Evolutionary conservation across 2,888 invertebrate species (phyloP).

Genomic region (Cyrtodaria siliqua): DNA sequence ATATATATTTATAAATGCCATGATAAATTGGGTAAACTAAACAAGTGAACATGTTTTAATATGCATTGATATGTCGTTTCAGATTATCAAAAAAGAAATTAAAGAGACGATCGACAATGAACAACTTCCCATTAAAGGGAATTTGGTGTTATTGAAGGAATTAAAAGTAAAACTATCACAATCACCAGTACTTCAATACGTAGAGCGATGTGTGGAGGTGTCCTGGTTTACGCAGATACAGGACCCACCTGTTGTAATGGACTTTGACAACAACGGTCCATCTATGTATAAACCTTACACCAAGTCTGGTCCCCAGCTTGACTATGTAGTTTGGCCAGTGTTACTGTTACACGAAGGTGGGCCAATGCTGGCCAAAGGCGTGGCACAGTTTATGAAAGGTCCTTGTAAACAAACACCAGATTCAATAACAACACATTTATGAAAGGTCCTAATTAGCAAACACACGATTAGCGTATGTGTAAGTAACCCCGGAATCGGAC

Average conservation of each 20-base stretch:
- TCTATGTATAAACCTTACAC: slow-evolving; percentile 29
- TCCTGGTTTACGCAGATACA: slow-evolving; percentile 49
- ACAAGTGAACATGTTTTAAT: too few species aligned
- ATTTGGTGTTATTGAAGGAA: not conserved
- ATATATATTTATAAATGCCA: too few species aligned
- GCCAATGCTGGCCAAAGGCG: slow-evolving; percentile 32
- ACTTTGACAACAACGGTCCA: slow-evolving; percentile 4
- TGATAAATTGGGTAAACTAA: too few species aligned
- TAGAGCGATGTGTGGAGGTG: slow-evolving; percentile 32
- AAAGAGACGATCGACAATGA: too few species aligned
- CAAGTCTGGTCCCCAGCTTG: slow-evolving; percentile 16
- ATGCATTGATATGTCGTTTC: too few species aligned
- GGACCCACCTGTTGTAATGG: slow-evolving; percentile 34
- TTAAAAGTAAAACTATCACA: not conserved
- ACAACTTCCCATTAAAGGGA: too few species aligned
- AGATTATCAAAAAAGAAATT: too few species aligned
- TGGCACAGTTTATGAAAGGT: slow-evolving; percentile 35
- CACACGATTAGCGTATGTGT: too few species aligned
- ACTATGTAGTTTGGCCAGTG: slow-evolving; percentile 45
- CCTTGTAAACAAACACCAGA: too few species aligned
- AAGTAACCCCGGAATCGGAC: too few species aligned
- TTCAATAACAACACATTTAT: too few species aligned
- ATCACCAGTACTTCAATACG: not conserved
- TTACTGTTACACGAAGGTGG: slow-evolving; percentile 34
- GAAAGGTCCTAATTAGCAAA: too few species aligned